Evolutionary conservation across 2,797 vertebrate genomes (phyloP), one percentile per base, ranked within the genome.

Genomic region (Syndactyla subalaris): DNA sequence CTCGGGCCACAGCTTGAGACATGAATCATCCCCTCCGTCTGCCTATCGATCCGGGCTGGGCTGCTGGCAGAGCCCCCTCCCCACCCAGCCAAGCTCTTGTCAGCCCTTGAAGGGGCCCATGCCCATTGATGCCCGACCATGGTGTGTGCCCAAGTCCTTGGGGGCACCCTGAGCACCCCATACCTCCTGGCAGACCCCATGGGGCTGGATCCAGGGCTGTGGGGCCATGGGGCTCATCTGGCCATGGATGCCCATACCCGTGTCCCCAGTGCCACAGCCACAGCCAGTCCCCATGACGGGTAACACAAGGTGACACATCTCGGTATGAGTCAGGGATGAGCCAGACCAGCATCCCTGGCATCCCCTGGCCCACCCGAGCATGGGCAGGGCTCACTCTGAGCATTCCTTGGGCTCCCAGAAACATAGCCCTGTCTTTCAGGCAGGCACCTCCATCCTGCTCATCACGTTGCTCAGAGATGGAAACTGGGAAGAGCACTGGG

Each of bases 1-100:
- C 92, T 91, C 83, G 6, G 84, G 95, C 94, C 94, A 63, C 59
- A 91, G 92, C 84, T 78, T 58, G 86, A 94, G 91, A 89, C 89
- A 74, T 93, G 94, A 93, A 92, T 93, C 94, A 91, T 91, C 63
- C 71, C 67, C 78, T 74, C 48, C 2, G 2, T 52, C 46, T 87
- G 67, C 38, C 72, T 20, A 89, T 91, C 26, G 57, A 95, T 87
- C 72, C 4, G 21, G 29, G 49, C 58, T 21, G 12, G 45, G 76
- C 67, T 83, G 83, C 90, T 39, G 45, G 48, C 87, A 87, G 81
- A 72, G 7, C 92, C 87, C 92, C 72, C 38, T 93, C 77, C 67
- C 15, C 83, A 61, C 5, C 27, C 55, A 43, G 29, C 5, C 43
- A 41, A 41, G 34, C 39, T 1, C 1, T 73, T 16, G 34, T 4